Conservation (phyloP, 2,113 vertebrate genomes). For the Cyprinodon brontotheroides region DNA sequence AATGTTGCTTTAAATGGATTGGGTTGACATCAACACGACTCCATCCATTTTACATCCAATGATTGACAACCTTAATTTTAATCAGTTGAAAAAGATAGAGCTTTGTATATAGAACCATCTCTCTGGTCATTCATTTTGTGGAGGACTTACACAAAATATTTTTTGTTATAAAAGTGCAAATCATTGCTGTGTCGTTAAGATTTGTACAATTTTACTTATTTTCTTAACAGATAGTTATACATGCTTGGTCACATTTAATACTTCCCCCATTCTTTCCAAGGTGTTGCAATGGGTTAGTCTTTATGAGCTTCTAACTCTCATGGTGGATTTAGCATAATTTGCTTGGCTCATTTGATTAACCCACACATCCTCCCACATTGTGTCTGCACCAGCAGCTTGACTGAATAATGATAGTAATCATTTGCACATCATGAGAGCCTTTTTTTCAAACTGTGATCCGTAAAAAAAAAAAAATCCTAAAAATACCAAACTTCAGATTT, state of each 20-base stretch:
- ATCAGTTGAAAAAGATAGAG: not conserved
- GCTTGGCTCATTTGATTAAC: conserved; percentile 59
- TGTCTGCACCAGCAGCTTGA: conserved; percentile 54
- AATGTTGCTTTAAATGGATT: not conserved
- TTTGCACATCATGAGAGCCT: conserved; percentile 43
- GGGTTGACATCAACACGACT: not conserved
- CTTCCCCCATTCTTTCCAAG: conserved; percentile 20
- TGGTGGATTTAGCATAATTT: conserved; percentile 47
- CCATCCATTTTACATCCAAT: not conserved
- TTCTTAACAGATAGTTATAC: conserved; percentile 11
- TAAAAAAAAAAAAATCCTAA: conserved; percentile 9
- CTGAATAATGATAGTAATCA: conserved; percentile 71
- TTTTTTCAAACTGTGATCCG: conserved; percentile 37
- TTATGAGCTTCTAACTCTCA: conserved; percentile 39
- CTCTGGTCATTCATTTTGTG: not conserved
- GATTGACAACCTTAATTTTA: not conserved
- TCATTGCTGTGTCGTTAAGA: not conserved
- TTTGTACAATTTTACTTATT: not conserved
- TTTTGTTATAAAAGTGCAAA: conserved; percentile 1
- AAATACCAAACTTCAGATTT: conserved; percentile 22
- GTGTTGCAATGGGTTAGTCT: conserved; percentile 29
- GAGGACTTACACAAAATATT: not conserved
- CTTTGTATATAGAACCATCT: not conserved
- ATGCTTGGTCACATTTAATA: not conserved
- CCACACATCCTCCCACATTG: conserved; percentile 47